Base-by-base conservation (phyloP, 2,888 invertebrate genomes). In the Eupithecia subfuscata region DNA sequence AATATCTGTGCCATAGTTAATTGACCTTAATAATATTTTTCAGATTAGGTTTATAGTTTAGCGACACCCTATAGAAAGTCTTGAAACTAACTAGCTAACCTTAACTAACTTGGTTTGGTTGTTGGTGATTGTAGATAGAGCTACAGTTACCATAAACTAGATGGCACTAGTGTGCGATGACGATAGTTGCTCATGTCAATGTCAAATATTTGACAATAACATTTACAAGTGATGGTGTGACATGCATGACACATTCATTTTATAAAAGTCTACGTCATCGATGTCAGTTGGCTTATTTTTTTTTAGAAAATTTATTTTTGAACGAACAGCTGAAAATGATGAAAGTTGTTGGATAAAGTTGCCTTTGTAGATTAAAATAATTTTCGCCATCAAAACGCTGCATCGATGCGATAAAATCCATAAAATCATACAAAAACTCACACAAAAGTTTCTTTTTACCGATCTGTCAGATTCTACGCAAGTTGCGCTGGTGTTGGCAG, bases 401-500 rank as follows among this genome's bases (percentile, higher is more conserved):
- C 34, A 22, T 9, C 11, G 5, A 25, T 60, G 12, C 56, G 22
- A 14, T 25, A 60, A 60, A 64, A 6, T 8, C 2, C 30, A 18
- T 18, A 16, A 64, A 34, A 64, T 11, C 34, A n/a, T 34, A 64
- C 16, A 34, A 30, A 3, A 30, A 8, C 30, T 5, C 30, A 4
- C 63, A 30, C 16, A 37, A 9, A 37, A 30, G 11, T 67, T 67
- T 37, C 84, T 85, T 86, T 83, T 84, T 85, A 85, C 86, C 86
- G 8, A 52, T 60, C 70, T 22, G 89, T 89, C 88, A 86, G 86
- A 87, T 86, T 84, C 84, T 86, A 43, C 37, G 25, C 5, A 48
- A 48, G 30, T 22, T 68, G 43, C 67, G 68, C 65, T 65, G 68
- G 52, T 85, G 86, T 89, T 92, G 91, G 90, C 92, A 92, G 92